phyloP scores from a whole-genome alignment of 2,113 vertebrate genomes.

The Notothenia coriiceps region DNA sequence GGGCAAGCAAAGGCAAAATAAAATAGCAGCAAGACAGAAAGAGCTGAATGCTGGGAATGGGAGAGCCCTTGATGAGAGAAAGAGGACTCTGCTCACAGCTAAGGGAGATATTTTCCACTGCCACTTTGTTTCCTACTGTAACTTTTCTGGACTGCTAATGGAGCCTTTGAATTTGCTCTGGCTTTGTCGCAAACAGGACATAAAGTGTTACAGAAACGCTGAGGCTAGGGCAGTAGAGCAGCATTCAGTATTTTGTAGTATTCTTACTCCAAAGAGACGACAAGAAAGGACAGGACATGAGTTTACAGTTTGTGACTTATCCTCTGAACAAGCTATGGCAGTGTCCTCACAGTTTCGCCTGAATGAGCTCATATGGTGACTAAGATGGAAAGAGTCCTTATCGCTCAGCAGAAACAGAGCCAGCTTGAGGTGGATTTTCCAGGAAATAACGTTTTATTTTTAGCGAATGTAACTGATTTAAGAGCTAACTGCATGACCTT shows the following conservation, averaged over 20 bases:
- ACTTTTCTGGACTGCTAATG: conserved; percentile 20
- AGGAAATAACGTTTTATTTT: neutral
- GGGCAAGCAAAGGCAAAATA: neutral
- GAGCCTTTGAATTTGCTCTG: conserved; percentile 24
- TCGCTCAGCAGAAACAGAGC: conserved; percentile 21
- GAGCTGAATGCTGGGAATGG: conserved; percentile 40
- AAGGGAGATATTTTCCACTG: conserved; percentile 35
- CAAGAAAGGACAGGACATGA: conserved; percentile 10
- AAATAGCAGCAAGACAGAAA: conserved; percentile 16
- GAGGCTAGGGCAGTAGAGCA: neutral
- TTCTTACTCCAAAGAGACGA: conserved; percentile 11
- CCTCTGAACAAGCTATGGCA: conserved; percentile 8
- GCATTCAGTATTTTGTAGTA: neutral
- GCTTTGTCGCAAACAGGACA: neutral
- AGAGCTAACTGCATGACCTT: conserved; percentile 44
- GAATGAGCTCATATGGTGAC: conserved; percentile 32
- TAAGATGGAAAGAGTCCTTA: conserved; percentile 14
- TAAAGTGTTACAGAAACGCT: conserved; percentile 5
- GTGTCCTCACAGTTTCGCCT: conserved; percentile 27
- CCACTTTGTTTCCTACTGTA: conserved; percentile 34
- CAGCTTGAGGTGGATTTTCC: conserved; percentile 10
- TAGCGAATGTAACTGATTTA: conserved; percentile 16
- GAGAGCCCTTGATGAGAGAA: conserved; percentile 59
- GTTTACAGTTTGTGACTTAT: conserved; percentile 20
- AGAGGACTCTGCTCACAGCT: conserved; percentile 52